Conservation (phyloP, 1,140 invertebrate genomes). For the Philotrypesis tridentata region DNA sequence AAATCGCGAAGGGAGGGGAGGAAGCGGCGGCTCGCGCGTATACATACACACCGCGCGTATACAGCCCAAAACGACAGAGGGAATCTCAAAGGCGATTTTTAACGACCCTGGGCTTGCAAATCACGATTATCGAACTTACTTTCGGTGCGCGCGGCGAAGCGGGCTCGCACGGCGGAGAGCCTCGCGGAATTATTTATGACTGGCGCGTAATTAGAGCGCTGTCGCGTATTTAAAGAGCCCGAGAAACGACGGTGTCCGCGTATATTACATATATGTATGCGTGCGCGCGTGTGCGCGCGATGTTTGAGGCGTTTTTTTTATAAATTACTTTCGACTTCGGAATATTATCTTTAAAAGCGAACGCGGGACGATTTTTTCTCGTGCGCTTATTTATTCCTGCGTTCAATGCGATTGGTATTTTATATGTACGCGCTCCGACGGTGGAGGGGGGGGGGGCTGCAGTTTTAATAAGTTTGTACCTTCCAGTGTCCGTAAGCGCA, state of each 20-base stretch:
- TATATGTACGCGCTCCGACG: too few relatives aligned
- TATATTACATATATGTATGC: neutral
- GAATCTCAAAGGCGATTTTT: constrained; percentile 32
- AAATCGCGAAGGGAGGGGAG: constrained; percentile 4
- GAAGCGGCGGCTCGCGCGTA: constrained; percentile 2
- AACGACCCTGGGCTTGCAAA: constrained; percentile 47
- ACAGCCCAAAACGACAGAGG: constrained; percentile 51
- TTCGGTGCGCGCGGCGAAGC: constrained; percentile 23
- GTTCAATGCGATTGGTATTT: too few relatives aligned
- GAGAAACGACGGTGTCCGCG: constrained; percentile 1
- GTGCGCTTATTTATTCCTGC: neutral
- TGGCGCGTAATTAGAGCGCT: constrained; percentile 45
- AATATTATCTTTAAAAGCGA: constrained; percentile 50
- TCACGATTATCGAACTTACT: constrained; percentile 48
- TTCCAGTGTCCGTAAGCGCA: neutral
- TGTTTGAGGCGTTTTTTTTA: neutral
- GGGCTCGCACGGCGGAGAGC: neutral
- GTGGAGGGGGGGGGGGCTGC: too few relatives aligned
- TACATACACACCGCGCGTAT: too few relatives aligned
- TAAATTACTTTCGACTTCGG: constrained; percentile 49
- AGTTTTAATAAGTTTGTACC: neutral
- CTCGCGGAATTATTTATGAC: constrained; percentile 40
- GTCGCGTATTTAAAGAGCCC: constrained; percentile 26
- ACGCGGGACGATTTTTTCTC: constrained; percentile 18
- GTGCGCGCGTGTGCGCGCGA: neutral